A percentile compares a stretch with the other conserved stretches of the same genome.
Evolutionary conservation across 2,888 invertebrate genomes (phyloP).

Genomic region (Anthophora plumipes): DNA sequence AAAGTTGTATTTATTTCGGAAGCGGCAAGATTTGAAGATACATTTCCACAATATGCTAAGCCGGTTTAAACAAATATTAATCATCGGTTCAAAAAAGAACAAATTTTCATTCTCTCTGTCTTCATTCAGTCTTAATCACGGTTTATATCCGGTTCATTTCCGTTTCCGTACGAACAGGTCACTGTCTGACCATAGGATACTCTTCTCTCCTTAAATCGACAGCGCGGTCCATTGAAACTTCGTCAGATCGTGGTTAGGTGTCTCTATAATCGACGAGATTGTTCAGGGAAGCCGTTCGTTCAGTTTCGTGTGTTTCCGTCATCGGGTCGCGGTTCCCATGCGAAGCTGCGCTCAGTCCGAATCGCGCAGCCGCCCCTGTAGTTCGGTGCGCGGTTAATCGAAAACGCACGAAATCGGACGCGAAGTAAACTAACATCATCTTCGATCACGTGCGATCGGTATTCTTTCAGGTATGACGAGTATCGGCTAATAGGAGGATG

Average conservation of each 20-base stretch:
- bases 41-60: neutral
- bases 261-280: slow-evolving; percentile 31
- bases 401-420: slow-evolving; percentile 26
- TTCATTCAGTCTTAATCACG: neutral
- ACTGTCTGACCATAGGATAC: slow-evolving; percentile 48
- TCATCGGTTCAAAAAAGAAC: neutral
- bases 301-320: slow-evolving; percentile 67
- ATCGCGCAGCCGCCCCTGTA: slow-evolving; percentile 77
- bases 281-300: slow-evolving; percentile 28
- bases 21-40: neutral
- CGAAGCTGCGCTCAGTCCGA: slow-evolving; percentile 76
- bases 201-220: slow-evolving; percentile 26
- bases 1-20: neutral
- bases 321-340: slow-evolving; percentile 71
- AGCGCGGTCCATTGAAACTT: neutral
- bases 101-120: neutral
- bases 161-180: neutral
- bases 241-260: slow-evolving; percentile 17
- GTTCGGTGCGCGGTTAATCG: slow-evolving; percentile 53
- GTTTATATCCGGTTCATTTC: neutral
- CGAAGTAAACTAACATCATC: too few relatives aligned
- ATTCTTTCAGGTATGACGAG: slow-evolving; percentile 7
- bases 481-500: slow-evolving; percentile 15
- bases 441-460: neutral
- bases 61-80: neutral